Evolutionary conservation across 2,888 invertebrate genomes (phyloP), one percentile per base, ranked within the genome.

Genomic region (Drosophila subsilvestris): DNA sequence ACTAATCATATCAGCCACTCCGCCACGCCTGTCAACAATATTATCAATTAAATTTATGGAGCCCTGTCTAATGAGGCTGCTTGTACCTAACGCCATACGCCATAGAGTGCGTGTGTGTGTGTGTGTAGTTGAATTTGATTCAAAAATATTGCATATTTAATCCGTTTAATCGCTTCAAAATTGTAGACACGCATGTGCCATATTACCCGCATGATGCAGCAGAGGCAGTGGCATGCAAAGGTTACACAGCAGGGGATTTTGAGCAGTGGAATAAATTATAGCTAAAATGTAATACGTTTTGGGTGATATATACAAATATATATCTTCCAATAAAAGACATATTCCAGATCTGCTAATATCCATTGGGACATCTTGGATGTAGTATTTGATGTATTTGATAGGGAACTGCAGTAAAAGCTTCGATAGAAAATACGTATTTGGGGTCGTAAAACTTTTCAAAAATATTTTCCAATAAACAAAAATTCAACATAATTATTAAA

Each of bases 21-120:
- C 44, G 25, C 74, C 74, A 43, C 25, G 51, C 61, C 68, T 73
- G 85, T 87, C 89, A 87, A 87, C 82, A 87, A 67, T 81, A 79
- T 89, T 87, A 88, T 86, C 82, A 86, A 86, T 86, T 86, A 63
- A 77, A 82, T 86, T 79, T 76, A 84, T 80, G 79, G 55, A 6
- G 62, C 74, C 37, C 22, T 49, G 44, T n/a, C 53, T 56, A 57
- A 60, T 58, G 58, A 44, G 50, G 58, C 42, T 44, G 25, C 22
- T 22, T 20, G 22, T 25, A 42, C 25, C 48, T 65, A 63, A 27
- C 59, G 50, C 32, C 14, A 1, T n/a, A 32, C 0, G 14, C 5
- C 37, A n/a, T 37, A 37, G 37, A 14, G 37, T 12, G 4, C 10
- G 29, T 10, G 10, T 10, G 29, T 29, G 29, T 37, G 6, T 14